phyloP scores from a whole-genome alignment of 2,888 invertebrate species.

The Torymus auratus region DNA sequence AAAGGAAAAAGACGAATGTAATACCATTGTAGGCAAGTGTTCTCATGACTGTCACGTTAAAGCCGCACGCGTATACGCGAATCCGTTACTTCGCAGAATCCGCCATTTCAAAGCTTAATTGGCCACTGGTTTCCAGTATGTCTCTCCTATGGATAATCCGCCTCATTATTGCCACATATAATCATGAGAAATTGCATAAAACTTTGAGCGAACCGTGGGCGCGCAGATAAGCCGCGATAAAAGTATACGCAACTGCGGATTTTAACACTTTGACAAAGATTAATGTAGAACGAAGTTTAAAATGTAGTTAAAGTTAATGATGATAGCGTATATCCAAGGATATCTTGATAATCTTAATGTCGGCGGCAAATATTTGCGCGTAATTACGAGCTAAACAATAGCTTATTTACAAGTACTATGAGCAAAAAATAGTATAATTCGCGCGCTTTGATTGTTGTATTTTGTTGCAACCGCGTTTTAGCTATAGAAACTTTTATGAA shows the following conservation, averaged over 20 bases:
- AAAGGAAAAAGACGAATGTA: slow-evolving; percentile 8
- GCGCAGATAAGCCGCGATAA: not conserved
- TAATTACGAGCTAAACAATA: not conserved
- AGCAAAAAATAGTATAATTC: not conserved
- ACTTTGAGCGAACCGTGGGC: not conserved
- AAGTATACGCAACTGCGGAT: not conserved
- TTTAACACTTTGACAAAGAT: slow-evolving; percentile 14
- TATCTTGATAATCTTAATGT: slow-evolving; percentile 11
- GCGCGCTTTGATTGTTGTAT: not conserved
- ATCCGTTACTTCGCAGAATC: slow-evolving; percentile 11
- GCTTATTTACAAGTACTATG: not conserved
- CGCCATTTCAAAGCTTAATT: slow-evolving; percentile 17
- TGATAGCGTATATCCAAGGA: not conserved
- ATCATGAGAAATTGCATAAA: slow-evolving; percentile 24
- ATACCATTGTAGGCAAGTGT: slow-evolving; percentile 15
- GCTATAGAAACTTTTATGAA: too few species aligned
- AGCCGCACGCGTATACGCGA: not conserved
- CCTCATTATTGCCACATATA: not conserved
- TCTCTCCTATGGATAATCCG: not conserved
- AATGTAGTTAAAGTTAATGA: not conserved
- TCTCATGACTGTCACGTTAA: slow-evolving; percentile 8
- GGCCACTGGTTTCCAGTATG: slow-evolving; percentile 11
- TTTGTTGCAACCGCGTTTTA: too few species aligned
- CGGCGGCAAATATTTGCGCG: not conserved
- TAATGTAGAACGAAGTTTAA: slow-evolving; percentile 13